These are phyloP conservation scores for Moxostoma hubbsi DNA, from an alignment of 2,797 vertebrate species.

Conservation along the genomic window DNA sequence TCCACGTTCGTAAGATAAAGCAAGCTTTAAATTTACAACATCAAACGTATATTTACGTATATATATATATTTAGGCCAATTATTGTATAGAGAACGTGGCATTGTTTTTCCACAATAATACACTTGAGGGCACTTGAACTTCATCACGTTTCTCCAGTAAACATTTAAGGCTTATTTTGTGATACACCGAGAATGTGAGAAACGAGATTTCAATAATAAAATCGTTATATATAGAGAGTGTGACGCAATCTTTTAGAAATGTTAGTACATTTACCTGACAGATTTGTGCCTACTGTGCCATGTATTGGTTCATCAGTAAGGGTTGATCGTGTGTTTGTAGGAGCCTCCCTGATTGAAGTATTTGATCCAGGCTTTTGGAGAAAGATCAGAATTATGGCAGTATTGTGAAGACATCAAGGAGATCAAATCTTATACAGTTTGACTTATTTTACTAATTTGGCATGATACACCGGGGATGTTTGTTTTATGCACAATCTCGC, in stretches of 20 bases:
- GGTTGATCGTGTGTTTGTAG: not conserved
- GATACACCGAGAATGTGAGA: too few relatives aligned
- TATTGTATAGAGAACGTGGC: not conserved
- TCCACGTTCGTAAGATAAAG: not conserved
- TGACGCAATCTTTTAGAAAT: too few relatives aligned
- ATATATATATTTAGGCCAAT: not conserved
- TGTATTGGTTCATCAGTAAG: not conserved
- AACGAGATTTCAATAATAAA: too few relatives aligned
- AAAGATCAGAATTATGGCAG: not conserved
- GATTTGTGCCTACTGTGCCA: not conserved
- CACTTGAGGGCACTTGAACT: too few relatives aligned
- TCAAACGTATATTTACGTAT: too few relatives aligned
- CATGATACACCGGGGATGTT: not conserved
- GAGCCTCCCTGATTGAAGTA: too few relatives aligned
- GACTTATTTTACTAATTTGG: not conserved
- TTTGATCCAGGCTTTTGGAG: not conserved
- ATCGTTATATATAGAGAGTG: too few relatives aligned
- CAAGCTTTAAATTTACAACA: not conserved
- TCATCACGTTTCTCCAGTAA: too few relatives aligned
- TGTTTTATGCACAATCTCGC: not conserved
- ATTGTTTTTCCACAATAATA: conserved; percentile 9
- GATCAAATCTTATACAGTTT: not conserved
- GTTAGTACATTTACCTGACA: not conserved
- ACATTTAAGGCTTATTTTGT: too few relatives aligned
- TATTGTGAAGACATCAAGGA: not conserved